Conservation (phyloP, 2,888 invertebrate species). For the Schizotus pectinicornis region DNA sequence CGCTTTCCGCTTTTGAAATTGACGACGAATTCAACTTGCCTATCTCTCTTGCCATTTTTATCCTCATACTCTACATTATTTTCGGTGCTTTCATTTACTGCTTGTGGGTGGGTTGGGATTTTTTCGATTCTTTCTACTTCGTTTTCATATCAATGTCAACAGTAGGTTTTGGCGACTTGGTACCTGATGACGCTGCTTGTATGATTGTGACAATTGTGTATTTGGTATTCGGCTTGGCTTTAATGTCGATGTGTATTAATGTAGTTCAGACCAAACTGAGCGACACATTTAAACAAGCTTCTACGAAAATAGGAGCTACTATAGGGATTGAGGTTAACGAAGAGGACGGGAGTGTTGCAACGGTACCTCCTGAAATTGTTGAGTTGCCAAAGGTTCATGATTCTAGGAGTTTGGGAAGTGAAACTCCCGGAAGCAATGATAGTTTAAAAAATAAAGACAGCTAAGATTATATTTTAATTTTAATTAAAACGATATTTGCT, state of each 20-base stretch:
- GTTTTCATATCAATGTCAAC: conserved; percentile 97
- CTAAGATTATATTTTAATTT: too few species aligned
- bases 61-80: conserved; percentile 85
- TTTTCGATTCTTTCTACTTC: conserved; percentile 94
- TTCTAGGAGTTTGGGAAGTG: conserved; percentile 11
- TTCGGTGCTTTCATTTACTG: conserved; percentile 83
- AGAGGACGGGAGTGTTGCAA: conserved; percentile 64
- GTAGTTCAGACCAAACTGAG: conserved; percentile 87
- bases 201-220: conserved; percentile 94
- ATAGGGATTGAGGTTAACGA: conserved; percentile 78
- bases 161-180: conserved; percentile 94
- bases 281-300: conserved; percentile 83
- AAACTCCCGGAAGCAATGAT: not conserved
- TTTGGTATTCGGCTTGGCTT: conserved; percentile 89
- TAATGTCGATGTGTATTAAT: conserved; percentile 97
- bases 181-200: conserved; percentile 78
- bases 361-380: conserved; percentile 46
- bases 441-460: conserved; percentile 5
- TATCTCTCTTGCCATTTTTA: conserved; percentile 83
- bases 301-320: conserved; percentile 83
- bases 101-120: conserved; percentile 83
- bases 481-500: too few species aligned
- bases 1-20: conserved; percentile 77
- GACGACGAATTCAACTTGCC: conserved; percentile 96
- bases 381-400: conserved; percentile 49